phyloP scores from a whole-genome alignment of 1,140 invertebrate genomes.

The Apis mellifera region Amel_HAv3.1 CM009941.2:11420001-11420500 shows the following conservation, averaged over 20 bases:
- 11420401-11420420: not conserved
- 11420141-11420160: constrained; percentile 34
- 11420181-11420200: constrained; percentile 3
- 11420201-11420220: too few species aligned
- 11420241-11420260: not conserved
- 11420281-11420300: constrained; percentile 33
- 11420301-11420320: constrained; percentile 18
- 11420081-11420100: constrained; percentile 28
- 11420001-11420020: not conserved
- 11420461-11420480: not conserved
- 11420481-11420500: too few species aligned
- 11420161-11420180: constrained; percentile 25
- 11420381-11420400: not conserved
- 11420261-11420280: constrained; percentile 47
- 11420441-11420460: too few species aligned
- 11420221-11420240: too few species aligned
- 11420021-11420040: not conserved
- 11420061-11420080: not conserved
- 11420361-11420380: constrained; percentile 2
- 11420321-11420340: constrained; percentile 20
- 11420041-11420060: not conserved
- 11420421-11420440: not conserved
- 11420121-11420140: constrained; percentile 35
- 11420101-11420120: not conserved
- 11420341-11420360: constrained; percentile 1